Evolutionary conservation across 2,888 invertebrate species (phyloP), one percentile per base, ranked within the genome.

Genomic region (Erpobdella octoculata): DNA sequence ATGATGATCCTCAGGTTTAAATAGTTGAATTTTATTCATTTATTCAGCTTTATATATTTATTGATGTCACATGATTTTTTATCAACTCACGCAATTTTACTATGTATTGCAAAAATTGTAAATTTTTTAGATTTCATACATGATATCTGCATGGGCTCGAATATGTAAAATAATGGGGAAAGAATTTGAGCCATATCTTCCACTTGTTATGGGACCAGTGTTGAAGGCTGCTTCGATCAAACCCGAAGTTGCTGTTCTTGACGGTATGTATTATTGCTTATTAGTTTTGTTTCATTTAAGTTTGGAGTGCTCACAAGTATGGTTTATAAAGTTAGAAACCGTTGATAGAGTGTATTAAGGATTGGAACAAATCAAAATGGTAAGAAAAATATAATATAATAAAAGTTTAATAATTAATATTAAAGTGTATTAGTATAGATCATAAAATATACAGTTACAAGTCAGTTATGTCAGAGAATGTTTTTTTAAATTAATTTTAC

Each of bases 131-230:
- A 91, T 95, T 33, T 93, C 93, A 15, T 98, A 95, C 85, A 89
- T 98, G 83, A 97, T 99, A 77, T 93, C 95, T 0, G 96, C 97
- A 0, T 99, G 98, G 98, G 94, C 97, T 0, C 88, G 98, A 76
- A 95, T 98, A 84, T 99, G 98, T 85, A 94, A 94, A 84, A 91
- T 95, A 78, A 86, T 95, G 83, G 89, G 89, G 87, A 81, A 81
- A 81, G 89, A 90, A 78, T 95, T 95, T 80, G 90, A 91, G 77
- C 91, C 91, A 78, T 95, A 93, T 82, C 86, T 95, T 72, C 93
- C 93, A 0, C 86, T 92, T 83, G 94, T 95, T n/a, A 95, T 95
- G 92, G 91, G 90, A 35, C 92, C 93, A 0, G 93, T 95, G 59
- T 88, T 95, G 86, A 89, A 90, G 78, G 91, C 93, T 3, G 95